These are phyloP conservation scores for Petroica traversi DNA, from an alignment of 2,113 vertebrate species.

Conservation along the genomic window DNA sequence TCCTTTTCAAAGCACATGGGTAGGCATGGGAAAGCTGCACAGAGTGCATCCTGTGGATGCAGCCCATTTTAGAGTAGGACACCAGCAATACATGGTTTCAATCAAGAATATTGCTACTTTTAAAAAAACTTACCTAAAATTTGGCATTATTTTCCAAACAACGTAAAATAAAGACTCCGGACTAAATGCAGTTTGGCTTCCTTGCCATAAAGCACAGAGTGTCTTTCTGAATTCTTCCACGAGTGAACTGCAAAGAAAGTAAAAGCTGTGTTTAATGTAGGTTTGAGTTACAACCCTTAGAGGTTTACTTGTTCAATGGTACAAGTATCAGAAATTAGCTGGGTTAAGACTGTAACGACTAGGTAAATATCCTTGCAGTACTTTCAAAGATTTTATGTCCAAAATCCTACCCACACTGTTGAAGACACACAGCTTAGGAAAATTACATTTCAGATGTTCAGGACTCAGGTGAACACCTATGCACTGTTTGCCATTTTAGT, in stretches of 20 bases:
- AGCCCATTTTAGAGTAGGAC: background rate
- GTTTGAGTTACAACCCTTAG: background rate
- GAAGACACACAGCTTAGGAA: background rate
- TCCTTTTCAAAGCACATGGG: background rate
- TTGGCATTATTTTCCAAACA: slow-evolving; percentile 99
- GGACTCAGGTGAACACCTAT: background rate
- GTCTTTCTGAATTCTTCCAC: slow-evolving; percentile 99
- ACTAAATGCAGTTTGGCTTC: slow-evolving; percentile 93
- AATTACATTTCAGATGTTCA: background rate
- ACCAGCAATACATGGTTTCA: background rate
- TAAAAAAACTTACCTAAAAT: slow-evolving; percentile 87
- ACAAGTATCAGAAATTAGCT: background rate
- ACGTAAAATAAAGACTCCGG: slow-evolving; percentile 97
- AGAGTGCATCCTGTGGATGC: background rate
- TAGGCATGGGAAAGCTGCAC: background rate
- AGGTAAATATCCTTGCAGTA: background rate
- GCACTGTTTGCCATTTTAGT: background rate
- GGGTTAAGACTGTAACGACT: background rate
- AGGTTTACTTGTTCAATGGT: background rate
- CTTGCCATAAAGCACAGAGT: slow-evolving; percentile 95
- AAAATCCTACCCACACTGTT: background rate
- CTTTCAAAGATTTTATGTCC: background rate
- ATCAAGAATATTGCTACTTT: background rate
- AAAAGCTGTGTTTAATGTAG: background rate
- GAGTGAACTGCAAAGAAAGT: slow-evolving; percentile 80